phyloP scores from a whole-genome alignment of 2,797 vertebrate genomes.

The Chaetophractus vellerosus region DNA sequence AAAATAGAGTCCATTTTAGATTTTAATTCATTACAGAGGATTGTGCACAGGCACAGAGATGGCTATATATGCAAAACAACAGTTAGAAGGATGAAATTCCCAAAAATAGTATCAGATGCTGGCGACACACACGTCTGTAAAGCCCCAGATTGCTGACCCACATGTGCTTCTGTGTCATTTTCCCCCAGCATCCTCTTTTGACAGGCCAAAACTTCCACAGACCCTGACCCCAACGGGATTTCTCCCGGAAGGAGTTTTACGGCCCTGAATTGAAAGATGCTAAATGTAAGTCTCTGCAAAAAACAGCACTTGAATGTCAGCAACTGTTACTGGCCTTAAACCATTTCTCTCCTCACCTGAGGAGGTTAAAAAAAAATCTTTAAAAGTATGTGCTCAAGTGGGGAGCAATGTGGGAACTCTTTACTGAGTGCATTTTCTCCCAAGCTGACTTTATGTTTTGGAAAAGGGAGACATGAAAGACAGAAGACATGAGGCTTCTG shows the following conservation, averaged over 20 bases:
- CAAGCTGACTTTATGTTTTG: not conserved
- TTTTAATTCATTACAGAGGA: constrained; percentile 50
- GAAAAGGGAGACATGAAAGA: not conserved
- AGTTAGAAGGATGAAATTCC: constrained; percentile 40
- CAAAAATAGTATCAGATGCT: constrained; percentile 44
- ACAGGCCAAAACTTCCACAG: not conserved
- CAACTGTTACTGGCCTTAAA: not conserved
- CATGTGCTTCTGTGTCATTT: not conserved
- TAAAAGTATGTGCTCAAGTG: not conserved
- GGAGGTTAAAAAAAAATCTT: constrained; percentile 2
- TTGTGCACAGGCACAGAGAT: not conserved
- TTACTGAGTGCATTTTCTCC: not conserved
- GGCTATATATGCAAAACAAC: not conserved
- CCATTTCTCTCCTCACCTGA: constrained; percentile 38
- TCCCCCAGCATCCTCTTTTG: not conserved
- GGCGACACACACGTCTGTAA: not conserved
- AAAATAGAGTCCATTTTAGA: constrained; percentile 52
- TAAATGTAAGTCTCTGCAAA: constrained; percentile 42
- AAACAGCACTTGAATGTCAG: constrained; percentile 17
- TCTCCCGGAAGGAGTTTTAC: constrained; percentile 33
- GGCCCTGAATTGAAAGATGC: constrained; percentile 22
- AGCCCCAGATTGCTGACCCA: not conserved
- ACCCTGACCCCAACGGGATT: not conserved
- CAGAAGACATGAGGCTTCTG: not conserved
- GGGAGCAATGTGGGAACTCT: not conserved